Evolutionary conservation across 2,888 invertebrate genomes (phyloP).

Genomic region (Oligia latruncula): DNA sequence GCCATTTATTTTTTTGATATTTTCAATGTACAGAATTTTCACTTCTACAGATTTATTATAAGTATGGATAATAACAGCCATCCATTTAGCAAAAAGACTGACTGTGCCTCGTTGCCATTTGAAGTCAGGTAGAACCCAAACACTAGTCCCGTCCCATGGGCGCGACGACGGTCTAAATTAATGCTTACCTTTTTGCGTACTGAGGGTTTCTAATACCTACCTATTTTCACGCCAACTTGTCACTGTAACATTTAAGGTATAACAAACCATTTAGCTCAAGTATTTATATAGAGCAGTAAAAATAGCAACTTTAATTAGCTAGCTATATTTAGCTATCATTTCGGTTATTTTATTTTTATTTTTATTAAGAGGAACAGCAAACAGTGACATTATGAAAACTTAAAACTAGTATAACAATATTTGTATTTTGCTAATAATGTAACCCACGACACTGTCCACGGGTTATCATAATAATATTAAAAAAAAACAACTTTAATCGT

Average conservation of each 20-base stretch:
- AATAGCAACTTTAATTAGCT: neutral
- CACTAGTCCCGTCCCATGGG: constrained; percentile 8
- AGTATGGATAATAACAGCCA: neutral
- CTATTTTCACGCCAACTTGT: neutral
- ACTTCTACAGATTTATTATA: no score
- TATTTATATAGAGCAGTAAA: neutral
- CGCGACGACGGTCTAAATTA: neutral
- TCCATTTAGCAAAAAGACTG: constrained; percentile 9
- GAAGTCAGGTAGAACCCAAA: neutral
- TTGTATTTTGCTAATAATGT: no score
- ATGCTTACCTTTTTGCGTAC: constrained; percentile 1
- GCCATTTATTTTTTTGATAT: no score
- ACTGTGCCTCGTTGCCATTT: neutral
- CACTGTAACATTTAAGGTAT: neutral
- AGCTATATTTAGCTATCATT: neutral
- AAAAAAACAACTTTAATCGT: no score
- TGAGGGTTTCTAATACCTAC: neutral
- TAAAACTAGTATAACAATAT: no score
- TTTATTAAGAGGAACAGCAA: no score
- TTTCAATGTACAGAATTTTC: no score
- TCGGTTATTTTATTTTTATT: no score
- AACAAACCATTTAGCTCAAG: neutral
- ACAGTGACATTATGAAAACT: no score
- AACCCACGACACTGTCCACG: no score
- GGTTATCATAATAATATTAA: no score